Base-by-base conservation (phyloP, 2,888 invertebrate species). In the Argynnis bischoffii region DNA sequence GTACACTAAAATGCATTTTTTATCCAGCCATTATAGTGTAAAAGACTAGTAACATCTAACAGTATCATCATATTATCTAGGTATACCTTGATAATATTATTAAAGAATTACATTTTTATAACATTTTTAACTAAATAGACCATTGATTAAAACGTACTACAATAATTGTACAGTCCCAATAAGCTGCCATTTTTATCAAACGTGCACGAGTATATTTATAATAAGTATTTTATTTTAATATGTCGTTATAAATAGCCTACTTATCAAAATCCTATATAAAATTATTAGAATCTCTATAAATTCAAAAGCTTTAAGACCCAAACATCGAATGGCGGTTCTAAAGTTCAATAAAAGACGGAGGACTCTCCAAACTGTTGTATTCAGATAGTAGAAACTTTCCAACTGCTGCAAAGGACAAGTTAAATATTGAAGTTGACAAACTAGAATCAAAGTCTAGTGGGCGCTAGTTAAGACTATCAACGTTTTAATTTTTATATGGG, bases 341-440 rank as follows among this genome's bases (percentile, higher is more conserved):
- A 64, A 66, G 53, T 60, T 64, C 46, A 64, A 69, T 64, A 64
- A 50, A 66, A 67, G 59, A 48, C 54, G 63, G 55, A 67, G 63
- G 63, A 67, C 69, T 67, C 61, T 51, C 65, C 63, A 57, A 65
- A 78, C 78, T 76, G 83, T 84, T 85, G 85, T 86, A 80, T 82
- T 83, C 84, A 65, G 74, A 72, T 66, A 72, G 71, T 66, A 70
- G 81, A 76, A 82, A 84, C 78, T 85, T 82, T 71, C 75, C 72
- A 82, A 85, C 26, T 26, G 26, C 83, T 84, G 80, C 79, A 78
- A 78, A 78, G 82, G 78, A 75, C 83, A 87, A 87, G 85, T 86
- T 84, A 85, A 88, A 88, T 88, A 88, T 87, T 87, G 82, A 82
- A 87, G 82, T 87, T 87, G 85, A 85, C 86, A 83, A 88, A 87